These are phyloP conservation scores for Macrosoma leucophasiata DNA, from an alignment of 2,888 invertebrate genomes.

Conservation along the genomic window DNA sequence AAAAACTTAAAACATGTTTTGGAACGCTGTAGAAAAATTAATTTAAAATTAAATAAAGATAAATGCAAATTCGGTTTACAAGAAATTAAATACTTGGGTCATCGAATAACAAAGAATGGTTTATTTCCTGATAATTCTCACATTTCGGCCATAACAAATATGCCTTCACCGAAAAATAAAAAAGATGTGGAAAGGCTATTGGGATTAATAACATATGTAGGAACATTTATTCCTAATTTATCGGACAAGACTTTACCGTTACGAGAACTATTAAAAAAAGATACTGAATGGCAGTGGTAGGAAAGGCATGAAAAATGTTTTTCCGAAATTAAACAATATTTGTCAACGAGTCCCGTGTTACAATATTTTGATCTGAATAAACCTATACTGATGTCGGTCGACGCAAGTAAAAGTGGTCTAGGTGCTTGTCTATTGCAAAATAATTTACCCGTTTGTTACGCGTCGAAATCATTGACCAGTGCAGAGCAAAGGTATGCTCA, in stretches of 20 bases:
- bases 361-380: too few relatives aligned
- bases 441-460: conserved; percentile 6
- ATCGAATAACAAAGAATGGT: conserved; percentile 6
- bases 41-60: conserved; percentile 12
- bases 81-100: conserved; percentile 11
- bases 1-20: conserved; percentile 5
- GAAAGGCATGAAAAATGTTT: too few relatives aligned
- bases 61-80: conserved; percentile 13
- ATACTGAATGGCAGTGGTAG: too few relatives aligned
- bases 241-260: too few relatives aligned
- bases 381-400: too few relatives aligned
- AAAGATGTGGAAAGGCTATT: conserved; percentile 10
- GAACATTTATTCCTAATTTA: conserved; percentile 1
- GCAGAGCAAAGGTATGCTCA: conserved; percentile 8
- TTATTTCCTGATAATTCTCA: conserved; percentile 3
- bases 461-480: conserved; percentile 7
- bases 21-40: conserved; percentile 9
- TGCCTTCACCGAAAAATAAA: conserved; percentile 6
- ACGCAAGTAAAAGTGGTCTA: conserved; percentile 4
- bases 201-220: conserved; percentile 8
- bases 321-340: too few relatives aligned
- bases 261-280: too few relatives aligned
- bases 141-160: conserved; percentile 5
- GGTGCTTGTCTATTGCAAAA: conserved; percentile 8
- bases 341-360: too few relatives aligned